Percentiles rank a stretch among this genome's conserved stretches.
Evolutionary conservation across 2,113 vertebrate species (phyloP).

Genomic region (Sinocyclocheilus grahami): DNA sequence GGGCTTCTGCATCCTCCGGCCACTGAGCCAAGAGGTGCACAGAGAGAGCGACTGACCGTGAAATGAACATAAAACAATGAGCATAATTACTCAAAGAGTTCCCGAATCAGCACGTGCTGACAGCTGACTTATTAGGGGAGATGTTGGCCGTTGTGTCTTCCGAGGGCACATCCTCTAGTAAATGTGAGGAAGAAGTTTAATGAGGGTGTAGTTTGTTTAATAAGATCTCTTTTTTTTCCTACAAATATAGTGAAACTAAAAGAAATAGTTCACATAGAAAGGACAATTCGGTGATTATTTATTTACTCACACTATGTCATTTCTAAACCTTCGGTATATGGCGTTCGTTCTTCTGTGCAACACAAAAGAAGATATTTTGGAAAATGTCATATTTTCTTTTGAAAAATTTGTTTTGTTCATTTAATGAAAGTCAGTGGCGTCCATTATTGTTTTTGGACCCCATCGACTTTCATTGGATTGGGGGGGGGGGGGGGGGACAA

Average conservation of each 20-base stretch:
- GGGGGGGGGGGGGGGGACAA: too few relatives aligned
- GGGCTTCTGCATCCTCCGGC: conserved; percentile 44
- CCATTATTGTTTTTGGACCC: not conserved
- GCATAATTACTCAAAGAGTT: conserved; percentile 55
- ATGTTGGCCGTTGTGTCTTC: conserved; percentile 40
- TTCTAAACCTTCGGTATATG: not conserved
- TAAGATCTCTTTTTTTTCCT: not conserved
- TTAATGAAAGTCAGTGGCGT: not conserved
- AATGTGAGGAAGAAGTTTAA: conserved; percentile 32
- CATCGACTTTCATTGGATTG: not conserved
- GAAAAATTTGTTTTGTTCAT: not conserved
- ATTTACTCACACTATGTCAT: not conserved
- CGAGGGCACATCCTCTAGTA: conserved; percentile 43
- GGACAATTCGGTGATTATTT: not conserved
- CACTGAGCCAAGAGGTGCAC: not conserved
- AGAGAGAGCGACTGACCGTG: conserved; percentile 52
- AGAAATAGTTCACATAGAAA: not conserved
- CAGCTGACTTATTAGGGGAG: conserved; percentile 49
- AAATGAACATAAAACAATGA: conserved; percentile 61
- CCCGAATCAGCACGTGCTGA: conserved; percentile 38
- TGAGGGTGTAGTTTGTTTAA: not conserved
- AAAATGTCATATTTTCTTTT: not conserved
- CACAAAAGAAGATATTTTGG: not conserved
- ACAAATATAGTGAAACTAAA: not conserved
- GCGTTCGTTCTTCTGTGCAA: not conserved